Base-by-base conservation (phyloP, 2,797 vertebrate genomes). In the Rhincodon typus region DNA sequence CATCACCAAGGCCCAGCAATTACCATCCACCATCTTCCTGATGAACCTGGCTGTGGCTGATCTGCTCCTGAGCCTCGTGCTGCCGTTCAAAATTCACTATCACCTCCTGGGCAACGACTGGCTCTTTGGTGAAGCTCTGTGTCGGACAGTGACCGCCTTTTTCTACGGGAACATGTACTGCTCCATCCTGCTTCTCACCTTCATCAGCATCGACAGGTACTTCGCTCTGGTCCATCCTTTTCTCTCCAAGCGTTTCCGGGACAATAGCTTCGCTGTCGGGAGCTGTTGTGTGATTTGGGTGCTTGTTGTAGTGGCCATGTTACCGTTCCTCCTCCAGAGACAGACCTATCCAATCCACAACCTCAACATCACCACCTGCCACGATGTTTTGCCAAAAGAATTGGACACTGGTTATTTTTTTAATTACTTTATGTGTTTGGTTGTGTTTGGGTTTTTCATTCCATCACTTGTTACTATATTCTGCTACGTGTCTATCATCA, bases 131-230 rank as follows among this genome's bases (percentile, higher is more conserved):
- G 94, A 95, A 6, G 94, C 10, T n/a, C 70, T 95, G 12, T 95
- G 94, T 27, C 94, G 94, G 70, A n/a, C 46, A 2, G 19, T n/a
- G 30, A 95, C 70, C 0, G 94, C 69, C 69, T n/a, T 95, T 25
- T 95, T 95, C 94, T 95, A 95, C 27, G 94, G 94, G 42, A 95
- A 95, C 94, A 72, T 95, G 94, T 95, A 95, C 46, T 74, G 94
- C 72, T 95, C 94, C 27, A 23, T 95, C 42, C 50, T 95, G 70
- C 94, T 95, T 46, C 94, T 95, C 70, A n/a, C 94, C 70, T 72
- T 77, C 94, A 74, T 95, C 70, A 95, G 94, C 70, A 53, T 95
- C 70, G 94, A 95, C 69, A 53, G 94, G 19, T 95, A 95, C 70
- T 57, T 95, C 1, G 94, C 94, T 57, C 25, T 95, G 50, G 94